phyloP scores from a whole-genome alignment of 2,797 vertebrate genomes.

The Poeciliopsis paucimaculata region DNA sequence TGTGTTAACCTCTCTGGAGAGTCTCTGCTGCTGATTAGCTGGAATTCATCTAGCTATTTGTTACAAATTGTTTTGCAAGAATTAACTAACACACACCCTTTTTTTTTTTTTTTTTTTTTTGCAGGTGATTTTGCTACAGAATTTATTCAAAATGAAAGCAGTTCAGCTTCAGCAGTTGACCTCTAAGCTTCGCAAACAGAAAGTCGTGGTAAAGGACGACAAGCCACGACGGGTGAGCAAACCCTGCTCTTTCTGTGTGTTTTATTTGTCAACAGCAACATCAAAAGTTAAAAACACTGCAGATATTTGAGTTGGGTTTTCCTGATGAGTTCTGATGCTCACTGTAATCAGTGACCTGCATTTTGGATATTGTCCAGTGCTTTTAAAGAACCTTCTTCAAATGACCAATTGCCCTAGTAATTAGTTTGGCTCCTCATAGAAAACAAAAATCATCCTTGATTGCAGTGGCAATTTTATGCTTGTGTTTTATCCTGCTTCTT shows the following conservation, averaged over 20 bases:
- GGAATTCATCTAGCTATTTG: neutral
- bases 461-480: slow-evolving; percentile 22
- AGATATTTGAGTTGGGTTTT: neutral
- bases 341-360: neutral
- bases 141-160: slow-evolving; percentile 57
- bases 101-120: neutral
- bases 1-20: neutral
- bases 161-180: slow-evolving; percentile 59
- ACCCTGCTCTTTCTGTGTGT: neutral
- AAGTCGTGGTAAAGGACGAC: slow-evolving; percentile 69
- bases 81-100: neutral
- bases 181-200: slow-evolving; percentile 55
- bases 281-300: neutral
- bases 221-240: slow-evolving; percentile 62
- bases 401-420: slow-evolving; percentile 48
- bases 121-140: slow-evolving; percentile 28
- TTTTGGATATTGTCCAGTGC: slow-evolving; percentile 15
- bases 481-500: neutral
- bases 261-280: neutral
- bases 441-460: slow-evolving; percentile 43
- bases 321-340: neutral
- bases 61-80: neutral
- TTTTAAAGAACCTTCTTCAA: slow-evolving; percentile 44
- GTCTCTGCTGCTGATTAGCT: neutral
- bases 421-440: slow-evolving; percentile 39